A percentile compares a stretch with the other conserved stretches of the same genome.
phyloP scores from a whole-genome alignment of 2,888 invertebrate genomes.

The Harmothoe impar region DNA sequence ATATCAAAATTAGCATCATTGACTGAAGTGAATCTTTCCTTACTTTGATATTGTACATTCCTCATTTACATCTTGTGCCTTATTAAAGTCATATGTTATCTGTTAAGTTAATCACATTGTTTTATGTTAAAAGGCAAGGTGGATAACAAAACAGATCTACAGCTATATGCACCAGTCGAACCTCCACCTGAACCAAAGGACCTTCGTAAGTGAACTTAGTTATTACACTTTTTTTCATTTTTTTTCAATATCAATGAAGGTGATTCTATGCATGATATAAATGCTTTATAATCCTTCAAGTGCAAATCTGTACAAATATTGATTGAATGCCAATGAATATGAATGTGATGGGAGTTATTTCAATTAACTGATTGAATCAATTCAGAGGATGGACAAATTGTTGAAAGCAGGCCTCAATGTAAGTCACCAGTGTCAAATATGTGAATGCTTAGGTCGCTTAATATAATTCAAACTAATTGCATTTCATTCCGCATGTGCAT shows the following conservation, averaged over 20 bases:
- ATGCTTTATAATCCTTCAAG: too few species aligned
- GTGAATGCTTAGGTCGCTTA: neutral
- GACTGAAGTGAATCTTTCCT: too few species aligned
- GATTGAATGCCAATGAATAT: too few species aligned
- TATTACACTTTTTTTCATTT: too few species aligned
- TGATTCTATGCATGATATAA: neutral
- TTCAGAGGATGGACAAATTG: neutral
- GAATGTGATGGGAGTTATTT: neutral
- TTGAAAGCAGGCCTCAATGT: neutral
- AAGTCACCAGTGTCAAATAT: neutral
- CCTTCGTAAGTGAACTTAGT: slow-evolving; percentile 13
- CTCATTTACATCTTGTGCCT: too few species aligned
- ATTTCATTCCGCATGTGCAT: neutral
- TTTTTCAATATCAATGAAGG: neutral
- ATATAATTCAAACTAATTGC: neutral
- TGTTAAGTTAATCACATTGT: neutral
- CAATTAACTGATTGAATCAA: neutral
- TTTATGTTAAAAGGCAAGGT: slow-evolving; percentile 75
- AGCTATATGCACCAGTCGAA: slow-evolving; percentile 75
- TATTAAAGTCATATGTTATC: too few species aligned
- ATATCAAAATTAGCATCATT: too few species aligned
- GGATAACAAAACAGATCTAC: slow-evolving; percentile 75
- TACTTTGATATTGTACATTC: too few species aligned
- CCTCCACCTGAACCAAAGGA: slow-evolving; percentile 67
- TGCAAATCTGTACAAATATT: too few species aligned